Evolutionary conservation across 2,113 vertebrate species (phyloP).

Genomic region (Siphamia tubifer): DNA sequence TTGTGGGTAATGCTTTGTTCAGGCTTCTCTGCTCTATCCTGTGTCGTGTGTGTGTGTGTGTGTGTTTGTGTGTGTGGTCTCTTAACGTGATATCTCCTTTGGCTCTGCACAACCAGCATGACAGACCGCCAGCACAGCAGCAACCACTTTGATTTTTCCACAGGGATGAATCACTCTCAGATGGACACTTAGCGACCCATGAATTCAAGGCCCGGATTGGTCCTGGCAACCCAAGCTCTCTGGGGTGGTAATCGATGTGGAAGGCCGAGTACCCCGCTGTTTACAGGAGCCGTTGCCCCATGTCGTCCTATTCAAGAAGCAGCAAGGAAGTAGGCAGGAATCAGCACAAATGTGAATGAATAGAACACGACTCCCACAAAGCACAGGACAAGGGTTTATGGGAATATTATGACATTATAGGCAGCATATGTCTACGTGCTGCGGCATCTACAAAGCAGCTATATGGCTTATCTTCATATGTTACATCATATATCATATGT

Average conservation of each 20-base stretch:
- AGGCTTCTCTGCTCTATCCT: not conserved
- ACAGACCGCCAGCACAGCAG: conserved; percentile 21
- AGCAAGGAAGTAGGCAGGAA: not conserved
- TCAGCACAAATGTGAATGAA: not conserved
- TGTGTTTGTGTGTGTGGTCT: conserved; percentile 38
- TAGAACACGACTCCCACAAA: too few relatives aligned
- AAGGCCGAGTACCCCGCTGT: conserved; percentile 31
- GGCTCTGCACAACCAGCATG: conserved; percentile 9
- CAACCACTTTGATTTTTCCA: conserved; percentile 45
- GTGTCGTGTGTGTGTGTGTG: too few relatives aligned
- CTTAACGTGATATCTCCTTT: conserved; percentile 30
- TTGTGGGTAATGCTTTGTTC: not conserved
- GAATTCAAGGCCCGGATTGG: conserved; percentile 44
- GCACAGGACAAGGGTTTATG: too few relatives aligned
- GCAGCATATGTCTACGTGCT: too few relatives aligned
- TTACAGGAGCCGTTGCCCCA: conserved; percentile 8
- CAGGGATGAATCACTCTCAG: conserved; percentile 43
- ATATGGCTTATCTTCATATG: too few relatives aligned
- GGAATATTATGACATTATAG: too few relatives aligned
- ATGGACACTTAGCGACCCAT: conserved; percentile 55
- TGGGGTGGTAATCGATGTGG: conserved; percentile 32
- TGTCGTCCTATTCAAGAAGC: not conserved
- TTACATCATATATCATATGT: too few relatives aligned
- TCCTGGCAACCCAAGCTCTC: conserved; percentile 29
- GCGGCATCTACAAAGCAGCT: too few relatives aligned